Evolutionary conservation across 1,140 invertebrate genomes (phyloP), one percentile per base, ranked within the genome.

Genomic region (Calephelis virginiensis): DNA sequence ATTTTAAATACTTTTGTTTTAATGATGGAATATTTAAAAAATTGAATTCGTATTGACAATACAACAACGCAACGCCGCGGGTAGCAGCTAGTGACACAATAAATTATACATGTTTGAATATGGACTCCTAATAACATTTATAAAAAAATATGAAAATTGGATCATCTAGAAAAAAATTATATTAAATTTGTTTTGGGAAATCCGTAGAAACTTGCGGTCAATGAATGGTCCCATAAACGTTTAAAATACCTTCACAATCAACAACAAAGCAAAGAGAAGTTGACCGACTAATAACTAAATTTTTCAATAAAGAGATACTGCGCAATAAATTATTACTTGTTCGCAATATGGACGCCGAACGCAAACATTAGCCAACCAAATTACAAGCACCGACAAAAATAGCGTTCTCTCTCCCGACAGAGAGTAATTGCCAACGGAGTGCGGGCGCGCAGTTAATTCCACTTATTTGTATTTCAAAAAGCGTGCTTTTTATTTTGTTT

Each of bases 391-490:
- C 63, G 67, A 49, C 68, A 81, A 81, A 81, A 76, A 81, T 77
- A 73, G 75, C 70, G 72, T 53, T 62, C 70, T 46, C 63, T 17
- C 49, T 53, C 60, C 62, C 64, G 79, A 79, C 79, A 79, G 77
- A 77, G 79, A 81, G 74, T 81, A 81, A 81, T 81, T 77, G 77
- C 77, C 72, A 65, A 63, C 50, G 59, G 64, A 68, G 71, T 66
- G 66, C 67, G 71, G 67, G 72, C 71, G 69, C 70, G 71, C 73
- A 77, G 75, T 81, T 79, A 78, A 79, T 81, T 74, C 66, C 72
- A 64, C 78, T 74, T 77, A 76, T 79, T 79, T 81, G 75, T 75
- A 76, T 77, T 77, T 76, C 69, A 71, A 76, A 78, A 70, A 68
- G 63, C 56, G 71, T 53, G 64, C 64, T 64, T 66, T 63, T 53